Base-by-base conservation (phyloP, 2,888 invertebrate genomes). In the Eupithecia centaureata region DNA sequence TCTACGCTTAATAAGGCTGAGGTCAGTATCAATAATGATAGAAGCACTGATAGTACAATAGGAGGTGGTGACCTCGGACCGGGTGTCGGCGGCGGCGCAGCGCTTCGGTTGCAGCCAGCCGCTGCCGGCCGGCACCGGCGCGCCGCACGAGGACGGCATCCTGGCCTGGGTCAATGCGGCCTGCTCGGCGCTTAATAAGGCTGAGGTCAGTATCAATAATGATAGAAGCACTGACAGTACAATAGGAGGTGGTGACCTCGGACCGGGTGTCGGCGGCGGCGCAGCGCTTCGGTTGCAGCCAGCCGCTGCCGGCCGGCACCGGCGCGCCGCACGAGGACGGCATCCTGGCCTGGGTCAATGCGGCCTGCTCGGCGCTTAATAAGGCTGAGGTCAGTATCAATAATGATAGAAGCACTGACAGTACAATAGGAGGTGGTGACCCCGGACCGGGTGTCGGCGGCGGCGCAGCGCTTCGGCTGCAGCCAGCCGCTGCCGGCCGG, bases 321-420 rank as follows among this genome's bases (percentile, higher is more conserved):
- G 87, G 89, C 42, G 90, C 91, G 64, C 95, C 96, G 80, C 95
- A 96, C 84, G 98, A 98, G 87, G 96, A 96, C 81, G 97, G 97
- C 35, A 94, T 98, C 38, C 91, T 98, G 63, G 94, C 96, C 76
- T 99, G 99, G 99, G 95, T 99, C 83, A 97, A 97, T 81, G 96
- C 97, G 86, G 97, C 97, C 1, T 97, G 97, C 82, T 94, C 95
- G 30, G 97, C 97, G 73, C 94, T 98, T 57, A 96, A 95, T 69
- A 87, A 84, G 78, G 85, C 90, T 61, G 90, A 92, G 89, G 93
- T 93, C 33, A 42, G 13, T 4, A n/a, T n/a, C n/a, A n/a, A n/a
- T n/a, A n/a, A n/a, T 99, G 92, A 97, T 98, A 91, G 98, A 99
- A 94, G 97, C 98, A 79, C 94, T 99, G 90, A 98, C 99, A 98